Conservation (phyloP, 2,113 vertebrate species). For the Montifringilla adamsi region DNA sequence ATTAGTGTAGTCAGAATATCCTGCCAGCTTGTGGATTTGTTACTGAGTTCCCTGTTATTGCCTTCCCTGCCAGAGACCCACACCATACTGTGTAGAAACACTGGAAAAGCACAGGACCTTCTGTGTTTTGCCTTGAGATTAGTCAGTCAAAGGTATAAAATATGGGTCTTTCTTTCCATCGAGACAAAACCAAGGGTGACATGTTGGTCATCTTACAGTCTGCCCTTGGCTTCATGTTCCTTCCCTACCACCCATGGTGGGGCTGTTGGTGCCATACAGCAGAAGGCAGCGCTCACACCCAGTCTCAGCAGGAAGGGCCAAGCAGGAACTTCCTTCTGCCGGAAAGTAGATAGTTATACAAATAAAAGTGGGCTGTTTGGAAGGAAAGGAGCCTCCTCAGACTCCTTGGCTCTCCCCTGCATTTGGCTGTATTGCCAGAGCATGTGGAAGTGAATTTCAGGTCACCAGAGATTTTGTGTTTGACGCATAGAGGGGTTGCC, state of each 20-base stretch:
- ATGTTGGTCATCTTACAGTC: neutral
- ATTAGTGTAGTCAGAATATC: neutral
- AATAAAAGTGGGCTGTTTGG: neutral
- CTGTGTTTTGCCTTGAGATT: neutral
- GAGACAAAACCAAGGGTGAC: neutral
- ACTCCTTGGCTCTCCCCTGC: neutral
- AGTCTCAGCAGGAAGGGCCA: neutral
- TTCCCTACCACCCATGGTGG: neutral
- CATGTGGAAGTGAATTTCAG: neutral
- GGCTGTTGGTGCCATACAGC: fast-evolving
- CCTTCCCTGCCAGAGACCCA: neutral
- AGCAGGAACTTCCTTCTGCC: neutral
- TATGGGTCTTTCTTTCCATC: fast-evolving
- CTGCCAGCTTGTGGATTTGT: neutral
- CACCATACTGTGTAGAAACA: neutral
- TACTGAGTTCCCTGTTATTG: neutral
- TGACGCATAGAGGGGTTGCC: neutral
- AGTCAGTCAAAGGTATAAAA: neutral
- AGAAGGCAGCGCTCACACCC: neutral
- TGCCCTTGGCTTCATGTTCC: neutral
- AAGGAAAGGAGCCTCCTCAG: neutral
- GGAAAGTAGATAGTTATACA: neutral
- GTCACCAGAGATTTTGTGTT: neutral
- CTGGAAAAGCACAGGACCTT: neutral
- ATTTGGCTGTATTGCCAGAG: neutral